phyloP scores from a whole-genome alignment of 2,888 invertebrate species.

The Hypolimnas misippus region DNA sequence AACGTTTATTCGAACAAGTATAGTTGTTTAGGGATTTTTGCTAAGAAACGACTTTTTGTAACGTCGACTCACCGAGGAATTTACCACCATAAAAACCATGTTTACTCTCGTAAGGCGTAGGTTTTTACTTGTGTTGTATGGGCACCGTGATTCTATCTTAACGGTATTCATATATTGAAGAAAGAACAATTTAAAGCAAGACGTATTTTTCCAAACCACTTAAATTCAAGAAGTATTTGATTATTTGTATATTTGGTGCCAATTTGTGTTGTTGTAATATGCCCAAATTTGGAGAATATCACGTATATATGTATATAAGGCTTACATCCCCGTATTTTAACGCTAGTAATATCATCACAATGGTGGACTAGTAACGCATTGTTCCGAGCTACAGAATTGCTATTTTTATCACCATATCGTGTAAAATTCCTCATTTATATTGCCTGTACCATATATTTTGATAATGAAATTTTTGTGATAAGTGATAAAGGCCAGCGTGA shows the following conservation, averaged over 20 bases:
- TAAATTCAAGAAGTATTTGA: too few species aligned
- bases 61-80: constrained; percentile 48
- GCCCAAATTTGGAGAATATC: too few species aligned
- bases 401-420: background rate
- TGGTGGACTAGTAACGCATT: too few species aligned
- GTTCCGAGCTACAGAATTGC: background rate
- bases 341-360: too few species aligned
- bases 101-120: constrained; percentile 34
- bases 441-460: background rate
- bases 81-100: constrained; percentile 47
- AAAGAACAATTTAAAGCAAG: background rate
- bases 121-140: constrained; percentile 45
- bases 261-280: too few species aligned
- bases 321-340: too few species aligned
- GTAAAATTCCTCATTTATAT: background rate
- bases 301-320: too few species aligned
- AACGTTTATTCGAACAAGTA: background rate
- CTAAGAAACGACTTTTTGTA: constrained; percentile 26
- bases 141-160: constrained; percentile 36
- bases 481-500: background rate
- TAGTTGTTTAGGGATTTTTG: background rate
- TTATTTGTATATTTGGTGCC: too few species aligned
- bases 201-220: too few species aligned
- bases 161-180: background rate
- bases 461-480: constrained; percentile 4